Conservation (phyloP, 2,113 vertebrate species). For the Epinephelus fuscoguttatus region DNA sequence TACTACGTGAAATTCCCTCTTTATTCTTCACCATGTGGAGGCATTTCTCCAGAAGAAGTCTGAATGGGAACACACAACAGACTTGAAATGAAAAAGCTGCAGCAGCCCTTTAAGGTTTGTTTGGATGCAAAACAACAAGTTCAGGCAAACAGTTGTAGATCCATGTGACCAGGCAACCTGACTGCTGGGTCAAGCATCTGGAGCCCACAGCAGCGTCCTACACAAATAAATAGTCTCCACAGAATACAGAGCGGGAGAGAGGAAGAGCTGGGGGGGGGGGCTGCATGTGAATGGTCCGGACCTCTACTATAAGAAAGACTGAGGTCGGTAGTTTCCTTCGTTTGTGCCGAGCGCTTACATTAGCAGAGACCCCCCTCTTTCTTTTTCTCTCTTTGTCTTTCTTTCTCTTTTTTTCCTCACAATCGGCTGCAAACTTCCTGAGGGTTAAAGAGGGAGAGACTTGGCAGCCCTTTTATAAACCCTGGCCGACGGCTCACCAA, state of each 20-base stretch:
- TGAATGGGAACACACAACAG: conserved; percentile 41
- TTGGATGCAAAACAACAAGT: conserved; percentile 71
- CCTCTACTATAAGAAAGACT: conserved; percentile 70
- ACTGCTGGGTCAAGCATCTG: conserved; percentile 82
- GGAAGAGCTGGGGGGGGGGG: conserved; percentile 39
- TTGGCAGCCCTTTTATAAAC: conserved; percentile 62
- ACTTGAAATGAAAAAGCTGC: conserved; percentile 35
- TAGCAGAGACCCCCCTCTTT: conserved; percentile 14
- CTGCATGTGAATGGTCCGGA: conserved; percentile 66
- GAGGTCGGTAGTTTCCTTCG: conserved; percentile 77
- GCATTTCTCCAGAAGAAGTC: conserved; percentile 27
- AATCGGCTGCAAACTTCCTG: conserved; percentile 77
- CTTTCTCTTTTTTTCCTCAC: conserved; percentile 41
- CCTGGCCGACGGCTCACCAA: conserved; percentile 43
- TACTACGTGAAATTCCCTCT: conserved; percentile 6
- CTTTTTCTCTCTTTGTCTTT: conserved; percentile 49
- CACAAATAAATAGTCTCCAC: conserved; percentile 75
- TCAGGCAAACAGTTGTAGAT: conserved; percentile 70
- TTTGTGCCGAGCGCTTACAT: conserved; percentile 75
- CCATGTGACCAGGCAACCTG: conserved; percentile 82
- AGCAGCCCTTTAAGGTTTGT: conserved; percentile 49
- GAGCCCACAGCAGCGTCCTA: conserved; percentile 67
- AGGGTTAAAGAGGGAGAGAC: conserved; percentile 64
- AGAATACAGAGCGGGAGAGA: conserved; percentile 62
- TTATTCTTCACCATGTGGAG: conserved; percentile 32